Conservation (phyloP, 2,797 vertebrate species). For the Lacerta agilis region DNA sequence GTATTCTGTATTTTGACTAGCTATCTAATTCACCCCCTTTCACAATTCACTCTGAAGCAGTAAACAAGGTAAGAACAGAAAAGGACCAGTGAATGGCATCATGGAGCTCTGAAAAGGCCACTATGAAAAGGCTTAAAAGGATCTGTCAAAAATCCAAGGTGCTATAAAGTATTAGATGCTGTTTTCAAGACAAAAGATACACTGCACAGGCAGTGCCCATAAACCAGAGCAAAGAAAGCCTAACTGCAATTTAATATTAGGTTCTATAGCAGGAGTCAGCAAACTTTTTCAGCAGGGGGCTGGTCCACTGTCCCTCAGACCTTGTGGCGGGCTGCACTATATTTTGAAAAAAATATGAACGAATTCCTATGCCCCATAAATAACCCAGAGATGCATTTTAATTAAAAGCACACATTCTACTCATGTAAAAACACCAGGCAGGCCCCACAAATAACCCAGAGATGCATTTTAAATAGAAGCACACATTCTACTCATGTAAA, state of each 20-base stretch:
- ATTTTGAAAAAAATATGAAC: no score
- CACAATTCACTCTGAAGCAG: not conserved
- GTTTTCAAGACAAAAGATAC: not conserved
- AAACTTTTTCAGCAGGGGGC: no score
- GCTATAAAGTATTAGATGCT: not conserved
- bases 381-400: no score
- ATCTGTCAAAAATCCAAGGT: not conserved
- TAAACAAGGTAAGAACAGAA: not conserved
- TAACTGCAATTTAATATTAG: not conserved
- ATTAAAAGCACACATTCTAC: no score
- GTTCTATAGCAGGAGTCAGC: no score
- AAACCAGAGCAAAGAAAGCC: not conserved
- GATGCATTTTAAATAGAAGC: no score
- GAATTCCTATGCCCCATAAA: no score
- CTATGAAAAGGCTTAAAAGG: not conserved
- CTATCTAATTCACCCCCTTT: not conserved
- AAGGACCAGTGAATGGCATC: not conserved
- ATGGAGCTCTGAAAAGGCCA: not conserved
- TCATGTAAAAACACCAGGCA: no score
- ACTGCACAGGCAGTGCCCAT: accelerated
- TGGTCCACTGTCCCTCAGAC: no score
- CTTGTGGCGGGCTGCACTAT: no score
- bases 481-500: no score
- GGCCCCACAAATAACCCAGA: no score
- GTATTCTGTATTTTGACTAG: not conserved